Conservation (phyloP, 2,113 vertebrate species). For the Ictalurus punctatus region DNA sequence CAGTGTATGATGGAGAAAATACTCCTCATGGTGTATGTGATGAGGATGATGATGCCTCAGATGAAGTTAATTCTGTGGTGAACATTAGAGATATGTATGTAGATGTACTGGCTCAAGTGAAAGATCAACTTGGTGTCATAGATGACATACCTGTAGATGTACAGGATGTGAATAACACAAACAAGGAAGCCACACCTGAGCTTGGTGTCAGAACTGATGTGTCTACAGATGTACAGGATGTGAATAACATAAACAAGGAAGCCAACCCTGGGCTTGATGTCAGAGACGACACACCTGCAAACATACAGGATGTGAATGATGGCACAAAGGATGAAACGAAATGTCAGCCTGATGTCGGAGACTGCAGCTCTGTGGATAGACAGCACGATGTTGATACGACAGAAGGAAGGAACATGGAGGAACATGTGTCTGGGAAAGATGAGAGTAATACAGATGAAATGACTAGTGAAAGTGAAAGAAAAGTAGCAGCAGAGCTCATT, state of each 20-base stretch:
- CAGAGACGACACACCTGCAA: background rate
- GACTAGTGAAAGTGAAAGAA: background rate
- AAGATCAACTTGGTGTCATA: background rate
- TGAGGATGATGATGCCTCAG: background rate
- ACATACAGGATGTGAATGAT: slow-evolving; percentile 19
- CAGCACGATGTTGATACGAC: background rate
- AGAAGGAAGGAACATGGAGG: background rate
- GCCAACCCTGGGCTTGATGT: background rate
- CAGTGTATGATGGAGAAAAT: background rate
- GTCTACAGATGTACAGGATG: background rate
- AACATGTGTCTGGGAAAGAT: background rate
- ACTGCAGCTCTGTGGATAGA: background rate
- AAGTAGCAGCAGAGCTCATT: background rate
- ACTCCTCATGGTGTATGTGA: background rate
- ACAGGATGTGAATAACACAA: slow-evolving; percentile 13
- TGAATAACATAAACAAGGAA: background rate
- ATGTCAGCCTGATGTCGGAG: background rate
- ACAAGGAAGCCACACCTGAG: background rate
- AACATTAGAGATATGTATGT: background rate
- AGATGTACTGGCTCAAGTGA: background rate
- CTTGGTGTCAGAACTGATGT: background rate
- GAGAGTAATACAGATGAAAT: background rate
- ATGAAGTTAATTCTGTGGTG: background rate
- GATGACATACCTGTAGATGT: slow-evolving; percentile 7
- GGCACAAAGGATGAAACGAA: background rate